Percentiles rank a stretch among this genome's conserved stretches.
Evolutionary conservation across 2,888 invertebrate genomes (phyloP).

Genomic region (Trissolcus japonicus): DNA sequence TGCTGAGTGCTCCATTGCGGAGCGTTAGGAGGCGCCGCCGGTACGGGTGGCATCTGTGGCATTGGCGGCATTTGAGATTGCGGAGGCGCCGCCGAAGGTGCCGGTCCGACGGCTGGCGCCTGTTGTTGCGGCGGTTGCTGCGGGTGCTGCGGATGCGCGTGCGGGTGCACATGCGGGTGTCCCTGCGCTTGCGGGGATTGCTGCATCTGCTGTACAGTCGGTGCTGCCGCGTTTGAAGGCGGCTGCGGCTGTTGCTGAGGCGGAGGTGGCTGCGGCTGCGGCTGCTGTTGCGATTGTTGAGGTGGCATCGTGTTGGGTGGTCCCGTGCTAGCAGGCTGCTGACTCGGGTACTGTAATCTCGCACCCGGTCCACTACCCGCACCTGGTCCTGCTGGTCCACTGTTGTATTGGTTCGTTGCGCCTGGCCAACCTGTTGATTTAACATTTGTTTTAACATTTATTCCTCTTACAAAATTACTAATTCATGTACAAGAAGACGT

Average conservation of each 20-base stretch:
- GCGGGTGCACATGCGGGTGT: conserved; percentile 69
- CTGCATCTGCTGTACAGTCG: conserved; percentile 64
- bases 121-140: conserved; percentile 64
- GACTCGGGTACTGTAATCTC: conserved; percentile 71
- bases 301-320: conserved; percentile 59
- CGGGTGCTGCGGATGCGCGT: conserved; percentile 64
- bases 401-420: conserved; percentile 77
- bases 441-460: neutral
- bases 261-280: conserved; percentile 48
- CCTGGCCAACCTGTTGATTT: conserved; percentile 80
- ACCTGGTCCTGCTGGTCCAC: conserved; percentile 62
- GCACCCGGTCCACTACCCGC: conserved; percentile 60
- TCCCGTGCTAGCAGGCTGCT: conserved; percentile 61
- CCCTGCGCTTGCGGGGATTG: conserved; percentile 62
- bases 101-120: conserved; percentile 10
- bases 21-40: conserved; percentile 64
- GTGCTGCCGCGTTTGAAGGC: conserved; percentile 60
- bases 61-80: conserved; percentile 59
- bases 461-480: neutral
- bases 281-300: conserved; percentile 46
- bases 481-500: neutral
- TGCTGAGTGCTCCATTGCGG: conserved; percentile 72
- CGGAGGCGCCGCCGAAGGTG: conserved; percentile 23
- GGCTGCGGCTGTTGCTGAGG: conserved; percentile 49
- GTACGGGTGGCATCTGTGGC: conserved; percentile 48